These are phyloP conservation scores for Brenthis daphne DNA, from an alignment of 2,888 invertebrate species.

Conservation along the genomic window DNA sequence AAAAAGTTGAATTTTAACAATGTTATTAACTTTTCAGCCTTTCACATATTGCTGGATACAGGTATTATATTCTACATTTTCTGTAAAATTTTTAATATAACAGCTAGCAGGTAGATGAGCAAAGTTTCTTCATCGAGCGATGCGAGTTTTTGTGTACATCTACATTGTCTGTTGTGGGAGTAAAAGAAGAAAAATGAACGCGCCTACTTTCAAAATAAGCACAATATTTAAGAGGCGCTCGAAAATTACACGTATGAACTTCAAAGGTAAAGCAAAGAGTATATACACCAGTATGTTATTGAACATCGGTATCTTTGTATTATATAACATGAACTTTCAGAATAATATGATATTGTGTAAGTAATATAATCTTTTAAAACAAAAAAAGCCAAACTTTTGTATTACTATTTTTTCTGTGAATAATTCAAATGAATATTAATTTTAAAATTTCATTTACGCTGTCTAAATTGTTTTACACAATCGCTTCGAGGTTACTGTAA, in stretches of 20 bases:
- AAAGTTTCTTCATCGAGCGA: constrained; percentile 39
- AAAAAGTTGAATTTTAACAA: neutral
- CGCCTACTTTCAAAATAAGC: constrained; percentile 36
- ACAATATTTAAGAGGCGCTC: constrained; percentile 34
- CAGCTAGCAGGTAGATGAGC: constrained; percentile 38
- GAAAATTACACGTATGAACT: constrained; percentile 24
- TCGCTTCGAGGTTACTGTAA: too few species aligned
- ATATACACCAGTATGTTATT: constrained; percentile 1
- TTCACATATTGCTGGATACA: constrained; percentile 3
- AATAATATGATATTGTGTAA: neutral
- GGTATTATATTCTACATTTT: constrained; percentile 21
- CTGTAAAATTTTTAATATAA: constrained; percentile 35
- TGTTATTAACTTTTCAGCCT: constrained; percentile 4
- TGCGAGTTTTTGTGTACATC: constrained; percentile 36
- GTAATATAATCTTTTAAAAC: too few species aligned
- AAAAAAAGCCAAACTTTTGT: too few species aligned
- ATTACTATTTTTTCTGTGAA: too few species aligned
- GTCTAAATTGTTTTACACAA: too few species aligned
- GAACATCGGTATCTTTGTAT: neutral
- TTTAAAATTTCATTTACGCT: too few species aligned
- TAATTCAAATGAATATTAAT: too few species aligned
- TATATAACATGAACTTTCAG: neutral
- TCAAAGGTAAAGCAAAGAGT: constrained; percentile 14
- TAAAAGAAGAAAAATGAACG: constrained; percentile 36
- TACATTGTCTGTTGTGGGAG: constrained; percentile 35